Evolutionary conservation across 2,888 invertebrate species (phyloP), one percentile per base, ranked within the genome.

Genomic region (Drosophila prolongata): DNA sequence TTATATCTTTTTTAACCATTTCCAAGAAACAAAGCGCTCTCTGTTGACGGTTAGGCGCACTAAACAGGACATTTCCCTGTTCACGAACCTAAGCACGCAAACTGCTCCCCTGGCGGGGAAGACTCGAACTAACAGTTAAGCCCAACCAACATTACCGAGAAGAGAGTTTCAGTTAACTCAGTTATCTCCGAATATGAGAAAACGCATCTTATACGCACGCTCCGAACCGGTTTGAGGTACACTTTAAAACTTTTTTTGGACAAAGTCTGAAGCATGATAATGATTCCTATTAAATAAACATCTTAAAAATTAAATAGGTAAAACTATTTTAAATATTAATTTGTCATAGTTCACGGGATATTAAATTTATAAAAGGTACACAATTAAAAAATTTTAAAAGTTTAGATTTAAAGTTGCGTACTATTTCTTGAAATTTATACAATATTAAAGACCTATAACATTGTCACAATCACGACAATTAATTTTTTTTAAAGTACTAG

Each of bases 31-130:
- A 14, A n/a, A 24, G 59, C 80, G 84, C 79, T 13, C 80, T 78
- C 84, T 80, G 50, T 66, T 37, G 81, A 56, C 62, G 84, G 81
- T 77, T 84, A 43, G 79, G 79, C 80, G 80, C 81, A 84, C 60
- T 74, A 68, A 35, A 57, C 3, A n/a, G 24, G 16, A 16, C 34
- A 38, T 35, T 65, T 82, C 78, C 70, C 77, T 69, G 54, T 77
- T 57, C 83, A 86, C 86, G 64, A 82, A 83, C 82, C 82, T n/a
- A 13, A 6, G 19, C 13, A 42, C 14, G 40, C 37, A 42, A 16
- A 11, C 35, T 30, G 37, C 56, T 58, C 69, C 49, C 60, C 85
- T 78, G 64, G 75, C 85, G 85, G 77, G 46, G 46, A 74, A 66
- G 50, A 52, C 42, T 11, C 37, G 80, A 72, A 82, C 78, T 82